phyloP scores from a whole-genome alignment of 1,140 invertebrate genomes.

The Pseudachorutes palmiensis region DNA sequence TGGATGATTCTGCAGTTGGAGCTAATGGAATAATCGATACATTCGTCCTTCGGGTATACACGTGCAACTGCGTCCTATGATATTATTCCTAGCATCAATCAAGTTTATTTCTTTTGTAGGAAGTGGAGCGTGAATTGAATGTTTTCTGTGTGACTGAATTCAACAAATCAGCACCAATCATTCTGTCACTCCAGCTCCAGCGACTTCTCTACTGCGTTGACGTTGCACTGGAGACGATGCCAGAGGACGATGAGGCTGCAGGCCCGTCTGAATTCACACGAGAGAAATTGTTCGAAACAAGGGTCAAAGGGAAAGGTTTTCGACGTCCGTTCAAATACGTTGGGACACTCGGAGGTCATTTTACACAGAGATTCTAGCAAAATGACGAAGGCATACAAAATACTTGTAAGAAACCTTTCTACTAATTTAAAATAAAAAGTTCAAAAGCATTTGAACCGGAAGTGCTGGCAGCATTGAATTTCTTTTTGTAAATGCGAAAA shows the following conservation, averaged over 20 bases:
- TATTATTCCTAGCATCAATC: slow-evolving; percentile 40
- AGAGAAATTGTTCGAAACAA: slow-evolving; percentile 69
- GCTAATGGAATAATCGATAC: slow-evolving; percentile 56
- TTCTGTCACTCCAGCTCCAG: slow-evolving; percentile 67
- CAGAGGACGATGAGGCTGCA: slow-evolving; percentile 43
- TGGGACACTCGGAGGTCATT: slow-evolving; percentile 22
- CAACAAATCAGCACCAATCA: slow-evolving; percentile 42
- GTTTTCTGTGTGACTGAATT: slow-evolving; percentile 49
- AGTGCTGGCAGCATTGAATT: no score
- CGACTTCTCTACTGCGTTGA: slow-evolving; percentile 74
- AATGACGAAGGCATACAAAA: no score
- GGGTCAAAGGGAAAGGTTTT: slow-evolving; percentile 39
- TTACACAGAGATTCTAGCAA: slow-evolving; percentile 27
- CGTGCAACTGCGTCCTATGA: slow-evolving; percentile 24
- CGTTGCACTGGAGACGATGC: slow-evolving; percentile 70
- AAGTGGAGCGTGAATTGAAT: slow-evolving; percentile 67
- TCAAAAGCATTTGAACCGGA: no score
- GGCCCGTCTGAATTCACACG: slow-evolving; percentile 59
- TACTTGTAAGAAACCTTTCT: no score
- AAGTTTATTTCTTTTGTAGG: slow-evolving; percentile 43
- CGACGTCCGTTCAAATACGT: slow-evolving; percentile 30
- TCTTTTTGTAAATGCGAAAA: no score
- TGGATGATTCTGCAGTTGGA: slow-evolving; percentile 55
- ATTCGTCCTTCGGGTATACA: slow-evolving; percentile 54
- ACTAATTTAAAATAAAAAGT: no score